Percentiles rank a stretch among this genome's conserved stretches.
phyloP scores from a whole-genome alignment of 2,888 invertebrate species.

The Arge pagana region DNA sequence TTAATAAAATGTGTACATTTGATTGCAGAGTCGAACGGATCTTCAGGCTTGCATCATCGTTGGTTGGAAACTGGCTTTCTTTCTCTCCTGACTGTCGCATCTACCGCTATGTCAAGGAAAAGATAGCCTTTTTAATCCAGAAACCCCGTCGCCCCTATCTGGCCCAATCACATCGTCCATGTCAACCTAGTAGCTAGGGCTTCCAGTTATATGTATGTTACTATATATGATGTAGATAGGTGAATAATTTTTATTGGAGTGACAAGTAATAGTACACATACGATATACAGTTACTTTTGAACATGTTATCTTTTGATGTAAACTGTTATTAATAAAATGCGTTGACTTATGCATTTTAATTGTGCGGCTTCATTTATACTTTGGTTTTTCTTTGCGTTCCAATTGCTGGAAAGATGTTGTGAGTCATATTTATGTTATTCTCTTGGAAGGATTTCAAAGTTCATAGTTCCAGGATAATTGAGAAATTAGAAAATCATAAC shows the following conservation, averaged over 20 bases:
- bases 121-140: constrained; percentile 40
- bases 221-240: constrained; percentile 56
- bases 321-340: constrained; percentile 46
- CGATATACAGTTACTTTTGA: constrained; percentile 46
- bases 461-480: no score
- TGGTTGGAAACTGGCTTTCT: constrained; percentile 5
- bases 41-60: constrained; percentile 3
- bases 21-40: constrained; percentile 20
- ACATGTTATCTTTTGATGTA: constrained; percentile 55
- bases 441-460: no score
- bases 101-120: constrained; percentile 31
- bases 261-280: constrained; percentile 23
- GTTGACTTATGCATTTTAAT: constrained; percentile 32
- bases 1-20: no score
- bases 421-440: no score
- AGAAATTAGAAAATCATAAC: no score
- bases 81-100: constrained; percentile 5
- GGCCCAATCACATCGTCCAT: constrained; percentile 55
- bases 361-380: no score
- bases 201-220: constrained; percentile 58
- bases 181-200: constrained; percentile 58
- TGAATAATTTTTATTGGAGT: constrained; percentile 49
- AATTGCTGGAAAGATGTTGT: no score
- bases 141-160: constrained; percentile 41
- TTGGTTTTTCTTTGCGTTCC: no score